Conservation (phyloP, 2,113 vertebrate species). For the Xenopus tropicalis region UCB_Xtro_10.0 CM004449.2:30273501-30274000, state of each 20-base stretch:
- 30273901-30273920: conserved; percentile 20
- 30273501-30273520: too few species aligned
- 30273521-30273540: too few species aligned
- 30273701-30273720: neutral
- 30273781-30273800: conserved; percentile 32
- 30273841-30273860: conserved; percentile 31
- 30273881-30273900: conserved; percentile 21
- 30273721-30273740: conserved; percentile 29
- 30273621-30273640: neutral
- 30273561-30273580: too few species aligned
- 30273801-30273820: conserved; percentile 38
- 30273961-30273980: neutral
- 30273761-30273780: conserved; percentile 38
- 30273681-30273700: neutral
- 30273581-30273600: neutral
- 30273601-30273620: neutral
- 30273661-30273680: neutral
- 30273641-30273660: neutral
- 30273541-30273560: too few species aligned
- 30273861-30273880: conserved; percentile 28
- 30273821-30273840: conserved; percentile 21
- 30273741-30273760: conserved; percentile 35
- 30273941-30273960: conserved; percentile 27
- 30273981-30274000: neutral
- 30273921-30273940: conserved; percentile 17